Evolutionary conservation across 2,888 invertebrate genomes (phyloP).

Genomic region (Caenorhabditis zanzibari): DNA sequence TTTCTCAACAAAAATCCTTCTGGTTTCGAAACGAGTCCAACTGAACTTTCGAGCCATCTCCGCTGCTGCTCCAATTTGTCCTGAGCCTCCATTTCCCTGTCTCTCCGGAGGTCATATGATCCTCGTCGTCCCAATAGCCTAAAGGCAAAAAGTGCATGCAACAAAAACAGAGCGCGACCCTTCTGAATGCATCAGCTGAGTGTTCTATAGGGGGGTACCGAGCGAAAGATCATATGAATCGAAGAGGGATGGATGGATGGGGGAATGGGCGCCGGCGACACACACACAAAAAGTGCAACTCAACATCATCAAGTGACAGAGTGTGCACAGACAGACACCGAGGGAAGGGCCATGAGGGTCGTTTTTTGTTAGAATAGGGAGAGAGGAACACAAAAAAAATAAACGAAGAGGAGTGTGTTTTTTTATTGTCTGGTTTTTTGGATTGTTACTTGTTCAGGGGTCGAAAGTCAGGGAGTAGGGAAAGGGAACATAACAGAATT

Average conservation of each 20-base stretch:
- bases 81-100: neutral
- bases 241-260: constrained; percentile 11
- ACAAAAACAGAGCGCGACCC: constrained; percentile 44
- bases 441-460: constrained; percentile 18
- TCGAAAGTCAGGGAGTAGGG: constrained; percentile 35
- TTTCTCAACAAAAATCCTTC: neutral
- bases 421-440: constrained; percentile 28
- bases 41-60: neutral
- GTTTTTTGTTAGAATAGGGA: constrained; percentile 12
- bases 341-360: constrained; percentile 37
- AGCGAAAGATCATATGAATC: constrained; percentile 9
- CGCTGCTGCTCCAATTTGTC: neutral
- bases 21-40: constrained; percentile 5
- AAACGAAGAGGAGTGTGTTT: constrained; percentile 21
- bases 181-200: constrained; percentile 58
- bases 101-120: constrained; percentile 40
- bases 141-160: constrained; percentile 55
- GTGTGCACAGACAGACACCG: constrained; percentile 50
- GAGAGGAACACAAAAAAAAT: constrained; percentile 18
- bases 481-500: neutral
- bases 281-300: constrained; percentile 53
- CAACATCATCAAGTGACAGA: constrained; percentile 61
- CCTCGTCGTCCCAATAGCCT: neutral
- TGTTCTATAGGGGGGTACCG: constrained; percentile 28
- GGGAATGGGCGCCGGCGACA: constrained; percentile 17